A percentile compares a stretch with the other conserved stretches of the same genome.
Conservation (phyloP, 2,113 vertebrate species). For the Copsychus sechellarum region DNA sequence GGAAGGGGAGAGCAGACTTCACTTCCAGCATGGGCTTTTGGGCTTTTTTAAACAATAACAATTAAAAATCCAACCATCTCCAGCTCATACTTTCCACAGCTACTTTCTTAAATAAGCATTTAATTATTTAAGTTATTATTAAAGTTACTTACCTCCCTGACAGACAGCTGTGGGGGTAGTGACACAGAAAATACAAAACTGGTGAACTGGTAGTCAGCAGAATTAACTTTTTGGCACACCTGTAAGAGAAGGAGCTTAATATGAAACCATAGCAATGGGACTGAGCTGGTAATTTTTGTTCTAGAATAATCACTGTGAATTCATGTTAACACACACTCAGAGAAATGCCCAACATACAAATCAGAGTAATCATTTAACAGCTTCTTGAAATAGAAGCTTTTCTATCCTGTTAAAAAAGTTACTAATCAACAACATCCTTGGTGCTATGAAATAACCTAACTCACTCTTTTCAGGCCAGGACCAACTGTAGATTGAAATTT, state of each 20-base stretch:
- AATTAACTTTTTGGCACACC: slow-evolving; percentile 84
- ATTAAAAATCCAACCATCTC: slow-evolving; percentile 6
- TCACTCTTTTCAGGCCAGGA: background rate
- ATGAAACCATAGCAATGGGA: background rate
- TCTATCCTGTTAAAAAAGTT: background rate
- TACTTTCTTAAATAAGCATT: background rate
- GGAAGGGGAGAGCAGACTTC: background rate
- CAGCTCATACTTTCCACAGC: background rate
- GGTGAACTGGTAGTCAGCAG: slow-evolving; percentile 84
- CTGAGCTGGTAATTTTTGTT: background rate
- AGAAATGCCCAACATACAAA: background rate
- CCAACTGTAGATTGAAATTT: background rate
- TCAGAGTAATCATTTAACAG: background rate
- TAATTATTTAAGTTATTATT: background rate
- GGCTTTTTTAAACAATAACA: background rate
- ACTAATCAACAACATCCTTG: background rate
- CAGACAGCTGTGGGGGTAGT: slow-evolving; percentile 91
- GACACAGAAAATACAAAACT: slow-evolving; percentile 90
- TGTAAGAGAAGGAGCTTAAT: slow-evolving; percentile 60
- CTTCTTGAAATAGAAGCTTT: background rate
- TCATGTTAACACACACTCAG: background rate
- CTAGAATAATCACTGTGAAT: background rate
- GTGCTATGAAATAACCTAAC: background rate
- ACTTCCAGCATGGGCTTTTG: background rate
- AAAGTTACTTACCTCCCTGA: slow-evolving; percentile 87